Base-by-base conservation (phyloP, 2,797 vertebrate species). In the Cossypha niveicapilla region DNA sequence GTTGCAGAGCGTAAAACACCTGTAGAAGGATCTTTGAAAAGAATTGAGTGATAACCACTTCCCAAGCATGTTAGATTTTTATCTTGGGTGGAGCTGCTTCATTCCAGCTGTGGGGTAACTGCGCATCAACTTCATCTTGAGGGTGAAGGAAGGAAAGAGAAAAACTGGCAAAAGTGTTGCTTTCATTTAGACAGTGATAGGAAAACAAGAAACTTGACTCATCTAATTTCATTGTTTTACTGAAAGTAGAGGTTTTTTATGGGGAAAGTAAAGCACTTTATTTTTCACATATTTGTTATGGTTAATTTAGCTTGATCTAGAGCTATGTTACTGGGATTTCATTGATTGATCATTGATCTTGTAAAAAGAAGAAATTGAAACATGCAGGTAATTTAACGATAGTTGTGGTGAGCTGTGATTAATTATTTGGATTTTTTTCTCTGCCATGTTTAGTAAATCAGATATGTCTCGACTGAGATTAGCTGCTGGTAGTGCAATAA, bases 401-500 rank as follows among this genome's bases (percentile, higher is more conserved):
- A 60, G 39, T 60, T 75, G 50, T 88, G 45, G 56, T 73, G 57
- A 84, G n/a, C 57, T 87, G 41, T 88, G 47, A 34, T 30, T 61
- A 28, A 13, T 23, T 68, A 30, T 77, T 86, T 84, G 58, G 15
- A 2, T 14, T 66, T 42, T 42, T 87, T 90, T 70, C 91, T 50
- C 90, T 85, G 51, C 47, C 72, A 35, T 93, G 39, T 96, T 94
- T 97, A 99, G 99, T 97, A 99, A 99, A 97, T 99, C 99, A 19
- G 99, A 99, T 97, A 99, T 99, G 99, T 99, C 99, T 95, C 99
- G 99, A 74, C 98, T 99, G 97, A 98, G 99, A 97, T 97, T 99
- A 97, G 98, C 99, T 79, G 99, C 99, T 91, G 99, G 99, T 78
- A 98, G 99, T 96, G 99, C 99, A 97, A 99, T 99, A 94, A 99